Evolutionary conservation across 2,797 vertebrate genomes (phyloP).

Genomic region (Falco novaeseelandiae): DNA sequence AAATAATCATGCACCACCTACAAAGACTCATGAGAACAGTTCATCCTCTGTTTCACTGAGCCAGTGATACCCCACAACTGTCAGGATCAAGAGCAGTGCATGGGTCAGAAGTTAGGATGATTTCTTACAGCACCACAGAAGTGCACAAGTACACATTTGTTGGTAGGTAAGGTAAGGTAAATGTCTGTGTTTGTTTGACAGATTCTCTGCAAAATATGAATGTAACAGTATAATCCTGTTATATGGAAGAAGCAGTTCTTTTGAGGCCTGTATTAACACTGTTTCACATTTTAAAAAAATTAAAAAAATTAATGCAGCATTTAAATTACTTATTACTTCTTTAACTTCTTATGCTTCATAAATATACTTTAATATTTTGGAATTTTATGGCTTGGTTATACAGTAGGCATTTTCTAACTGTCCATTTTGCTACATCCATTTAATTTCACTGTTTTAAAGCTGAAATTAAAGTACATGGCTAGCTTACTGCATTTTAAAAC

Average conservation of each 20-base stretch:
- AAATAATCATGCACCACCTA: background rate
- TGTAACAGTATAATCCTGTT: background rate
- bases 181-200: background rate
- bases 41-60: background rate
- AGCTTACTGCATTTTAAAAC: background rate
- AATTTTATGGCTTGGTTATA: background rate
- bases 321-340: background rate
- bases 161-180: background rate
- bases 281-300: background rate
- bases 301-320: background rate
- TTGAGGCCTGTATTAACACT: background rate
- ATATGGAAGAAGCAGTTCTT: background rate
- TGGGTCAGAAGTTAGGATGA: background rate
- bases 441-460: background rate
- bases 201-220: background rate
- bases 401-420: background rate
- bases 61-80: background rate
- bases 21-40: background rate
- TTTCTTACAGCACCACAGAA: background rate
- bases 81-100: background rate
- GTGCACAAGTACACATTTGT: background rate
- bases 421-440: background rate
- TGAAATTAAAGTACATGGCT: background rate
- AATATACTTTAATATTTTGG: background rate
- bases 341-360: background rate